These are phyloP conservation scores for Vireo altiloquus DNA, from an alignment of 2,113 vertebrate genomes.

Conservation along the genomic window DNA sequence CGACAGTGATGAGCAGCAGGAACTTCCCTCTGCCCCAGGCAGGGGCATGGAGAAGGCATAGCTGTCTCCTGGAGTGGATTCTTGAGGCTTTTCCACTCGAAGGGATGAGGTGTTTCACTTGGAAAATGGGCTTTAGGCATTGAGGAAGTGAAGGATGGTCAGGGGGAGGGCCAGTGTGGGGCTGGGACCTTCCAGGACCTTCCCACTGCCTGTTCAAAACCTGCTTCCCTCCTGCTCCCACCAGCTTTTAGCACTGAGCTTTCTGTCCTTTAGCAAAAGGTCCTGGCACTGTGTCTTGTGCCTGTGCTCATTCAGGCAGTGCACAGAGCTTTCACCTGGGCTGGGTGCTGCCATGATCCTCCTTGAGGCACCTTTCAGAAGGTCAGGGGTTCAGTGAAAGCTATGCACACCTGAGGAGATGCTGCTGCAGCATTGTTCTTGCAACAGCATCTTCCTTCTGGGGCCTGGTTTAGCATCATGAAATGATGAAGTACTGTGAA, in stretches of 20 bases:
- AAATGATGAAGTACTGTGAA: background rate
- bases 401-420: background rate
- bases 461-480: background rate
- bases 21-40: background rate
- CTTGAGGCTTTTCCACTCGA: background rate
- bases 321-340: fast-evolving
- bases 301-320: background rate
- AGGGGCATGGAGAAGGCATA: fast-evolving
- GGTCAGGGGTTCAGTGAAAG: background rate
- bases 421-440: background rate
- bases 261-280: background rate
- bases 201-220: background rate
- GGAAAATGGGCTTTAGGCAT: background rate
- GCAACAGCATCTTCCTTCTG: background rate
- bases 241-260: background rate
- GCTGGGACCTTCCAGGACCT: background rate
- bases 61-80: background rate
- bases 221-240: background rate
- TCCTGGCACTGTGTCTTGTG: fast-evolving
- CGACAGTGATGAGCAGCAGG: background rate
- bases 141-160: background rate
- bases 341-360: background rate
- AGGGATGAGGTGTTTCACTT: background rate
- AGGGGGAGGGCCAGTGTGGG: fast-evolving
- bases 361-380: background rate